A percentile compares a stretch with the other conserved stretches of the same genome.
Conservation (phyloP, 2,888 invertebrate species). For the Synergus gifuensis region DNA sequence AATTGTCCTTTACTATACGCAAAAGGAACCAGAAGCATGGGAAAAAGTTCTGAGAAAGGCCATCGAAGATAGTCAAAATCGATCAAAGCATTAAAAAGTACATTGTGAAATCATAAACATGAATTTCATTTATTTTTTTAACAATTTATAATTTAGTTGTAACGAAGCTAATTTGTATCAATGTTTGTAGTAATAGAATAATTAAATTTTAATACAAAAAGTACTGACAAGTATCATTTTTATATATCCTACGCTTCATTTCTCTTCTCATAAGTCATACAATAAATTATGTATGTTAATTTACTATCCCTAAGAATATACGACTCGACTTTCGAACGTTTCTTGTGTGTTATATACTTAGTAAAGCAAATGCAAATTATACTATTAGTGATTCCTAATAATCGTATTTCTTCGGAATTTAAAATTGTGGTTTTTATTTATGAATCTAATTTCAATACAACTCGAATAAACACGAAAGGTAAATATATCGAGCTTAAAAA, state of each 20-base stretch:
- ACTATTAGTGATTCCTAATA: too few species aligned
- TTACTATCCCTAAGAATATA: not conserved
- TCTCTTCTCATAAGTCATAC: not conserved
- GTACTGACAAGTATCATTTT: too few species aligned
- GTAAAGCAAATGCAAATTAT: not conserved
- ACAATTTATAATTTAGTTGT: not conserved
- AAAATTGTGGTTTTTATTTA: too few species aligned
- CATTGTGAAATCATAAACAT: not conserved
- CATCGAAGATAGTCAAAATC: constrained; percentile 55
- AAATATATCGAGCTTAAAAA: not conserved
- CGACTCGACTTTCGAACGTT: not conserved
- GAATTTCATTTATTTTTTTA: not conserved
- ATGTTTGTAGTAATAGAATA: too few species aligned
- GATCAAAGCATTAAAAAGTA: not conserved
- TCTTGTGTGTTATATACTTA: not conserved
- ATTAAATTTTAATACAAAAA: too few species aligned
- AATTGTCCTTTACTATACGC: constrained; percentile 64
- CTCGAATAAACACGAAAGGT: too few species aligned
- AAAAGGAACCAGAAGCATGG: constrained; percentile 63
- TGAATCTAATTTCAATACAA: too few species aligned
- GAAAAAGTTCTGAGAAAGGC: constrained; percentile 57
- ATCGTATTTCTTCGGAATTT: too few species aligned
- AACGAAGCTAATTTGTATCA: not conserved
- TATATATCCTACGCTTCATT: too few species aligned
- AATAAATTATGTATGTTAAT: not conserved